Base-by-base conservation (phyloP, 2,797 vertebrate genomes). In the Tolypeutes matacus region DNA sequence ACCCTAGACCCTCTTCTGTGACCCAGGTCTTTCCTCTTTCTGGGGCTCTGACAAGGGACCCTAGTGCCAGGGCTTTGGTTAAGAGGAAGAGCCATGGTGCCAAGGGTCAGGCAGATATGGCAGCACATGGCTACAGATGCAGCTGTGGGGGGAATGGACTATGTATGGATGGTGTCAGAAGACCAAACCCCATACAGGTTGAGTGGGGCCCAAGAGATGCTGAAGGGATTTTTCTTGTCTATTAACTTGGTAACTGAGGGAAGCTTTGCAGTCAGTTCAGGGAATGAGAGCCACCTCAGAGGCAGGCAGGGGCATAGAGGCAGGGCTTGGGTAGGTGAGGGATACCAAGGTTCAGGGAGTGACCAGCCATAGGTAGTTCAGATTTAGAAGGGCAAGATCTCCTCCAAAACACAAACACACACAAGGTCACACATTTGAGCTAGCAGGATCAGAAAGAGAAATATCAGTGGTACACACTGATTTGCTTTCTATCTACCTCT, bases 351-450 rank as follows among this genome's bases (percentile, higher is more conserved):
- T 67, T 86, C 73, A 69, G 65, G 36, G 27, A 93, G 58, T 72
- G 8, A 36, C 73, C 20, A 77, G 84, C 39, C 25, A n/a, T 46
- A 53, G 87, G 46, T 51, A 78, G 53, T 56, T 92, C 14, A 75
- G 56, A 83, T 65, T 83, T 58, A 92, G 65, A 81, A 93, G 18
- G 82, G 72, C 34, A 73, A 65, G 49, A 27, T 23, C 49, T 86
- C 15, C 34, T 20, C 23, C 4, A 46, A 14, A 25, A 18, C 15
- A 53, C 49, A 9, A 25, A 15, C 49, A 73, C 15, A 31, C 85
- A 92, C 82, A 93, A 93, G 83, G 89, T 90, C 82, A 87, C 72
- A 73, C n/a, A 84, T 70, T 84, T 27, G 34, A 88, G 51, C 18
- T 46, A 69, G 53, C 21, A 51, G 5, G 39, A 25, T 46, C 69